Percentiles rank a stretch among this genome's conserved stretches.
Evolutionary conservation across 1,140 invertebrate genomes (phyloP).

Genomic region (Drosophila parabipectinata): DNA sequence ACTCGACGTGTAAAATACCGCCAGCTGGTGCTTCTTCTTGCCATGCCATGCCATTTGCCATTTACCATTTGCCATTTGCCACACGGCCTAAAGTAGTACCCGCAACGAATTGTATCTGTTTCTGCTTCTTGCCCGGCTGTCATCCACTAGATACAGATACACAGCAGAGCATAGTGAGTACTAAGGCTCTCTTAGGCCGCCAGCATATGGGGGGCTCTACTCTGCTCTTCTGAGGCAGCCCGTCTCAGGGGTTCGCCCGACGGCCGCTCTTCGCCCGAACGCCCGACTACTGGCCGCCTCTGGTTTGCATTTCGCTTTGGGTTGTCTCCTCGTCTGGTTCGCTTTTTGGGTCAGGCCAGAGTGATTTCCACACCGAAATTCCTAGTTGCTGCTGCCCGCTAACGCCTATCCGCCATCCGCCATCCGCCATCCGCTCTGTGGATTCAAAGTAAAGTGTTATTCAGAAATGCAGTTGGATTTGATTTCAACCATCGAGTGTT

Average conservation of each 20-base stretch:
- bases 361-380: constrained; percentile 55
- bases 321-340: constrained; percentile 80
- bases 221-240: constrained; percentile 5
- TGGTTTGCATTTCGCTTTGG: constrained; percentile 83
- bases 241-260: constrained; percentile 36
- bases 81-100: background rate
- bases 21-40: constrained; percentile 40
- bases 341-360: constrained; percentile 76
- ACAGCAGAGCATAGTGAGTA: constrained; percentile 21
- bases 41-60: constrained; percentile 19
- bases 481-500: constrained; percentile 13
- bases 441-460: constrained; percentile 53
- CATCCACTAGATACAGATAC: constrained; percentile 66
- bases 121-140: constrained; percentile 61
- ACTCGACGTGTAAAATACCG: constrained; percentile 43
- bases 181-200: constrained; percentile 16
- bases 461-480: constrained; percentile 11
- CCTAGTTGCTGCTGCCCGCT: constrained; percentile 40
- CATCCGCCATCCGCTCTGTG: constrained; percentile 31
- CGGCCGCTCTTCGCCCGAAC: constrained; percentile 62
- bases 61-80: constrained; percentile 43
- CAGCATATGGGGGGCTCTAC: background rate
- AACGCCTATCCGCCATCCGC: too few relatives aligned
- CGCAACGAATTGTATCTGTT: background rate
- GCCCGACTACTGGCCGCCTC: constrained; percentile 24